Percentiles rank a stretch among this genome's conserved stretches.
These are phyloP conservation scores for Coregonus clupeaformis DNA, from an alignment of 2,113 vertebrate genomes.

Conservation along the genomic window DNA sequence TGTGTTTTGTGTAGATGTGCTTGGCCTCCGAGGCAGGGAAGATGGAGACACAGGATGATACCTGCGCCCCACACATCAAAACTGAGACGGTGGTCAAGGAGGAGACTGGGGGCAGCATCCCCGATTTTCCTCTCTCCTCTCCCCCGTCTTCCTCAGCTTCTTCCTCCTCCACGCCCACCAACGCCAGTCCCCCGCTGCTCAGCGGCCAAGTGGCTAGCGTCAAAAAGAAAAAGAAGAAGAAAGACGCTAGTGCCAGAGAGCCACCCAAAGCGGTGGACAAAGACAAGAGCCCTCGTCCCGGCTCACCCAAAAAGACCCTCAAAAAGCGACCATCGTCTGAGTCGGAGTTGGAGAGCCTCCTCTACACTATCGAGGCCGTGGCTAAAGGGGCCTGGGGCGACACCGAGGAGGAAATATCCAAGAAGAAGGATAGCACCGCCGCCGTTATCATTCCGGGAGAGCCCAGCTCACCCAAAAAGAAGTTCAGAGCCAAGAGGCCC, in stretches of 20 bases:
- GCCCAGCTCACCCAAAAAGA: conserved; percentile 83
- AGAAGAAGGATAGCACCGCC: conserved; percentile 75
- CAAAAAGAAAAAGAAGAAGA: conserved; percentile 75
- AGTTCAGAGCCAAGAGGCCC: conserved; percentile 85
- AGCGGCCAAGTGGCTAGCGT: conserved; percentile 78
- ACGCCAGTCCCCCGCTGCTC: conserved; percentile 72
- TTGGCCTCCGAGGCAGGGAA: conserved; percentile 93
- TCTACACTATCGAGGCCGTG: conserved; percentile 92
- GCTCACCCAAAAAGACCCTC: conserved; percentile 78
- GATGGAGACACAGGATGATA: conserved; percentile 68
- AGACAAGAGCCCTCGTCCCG: conserved; percentile 65
- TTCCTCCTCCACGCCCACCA: conserved; percentile 67
- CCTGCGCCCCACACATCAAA: conserved; percentile 57
- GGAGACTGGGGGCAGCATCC: conserved; percentile 51
- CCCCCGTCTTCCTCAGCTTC: conserved; percentile 12
- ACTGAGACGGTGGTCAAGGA: conserved; percentile 62
- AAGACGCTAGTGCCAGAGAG: conserved; percentile 74
- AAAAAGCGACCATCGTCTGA: conserved; percentile 84
- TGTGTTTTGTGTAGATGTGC: conserved; percentile 82
- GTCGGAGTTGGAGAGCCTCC: conserved; percentile 86
- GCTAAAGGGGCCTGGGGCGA: conserved; percentile 88
- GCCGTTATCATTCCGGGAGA: conserved; percentile 62
- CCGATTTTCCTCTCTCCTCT: conserved; percentile 37
- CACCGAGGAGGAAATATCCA: conserved; percentile 64
- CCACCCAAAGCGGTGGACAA: conserved; percentile 52